Conservation (phyloP, 2,888 invertebrate genomes). For the Chaetogeoica ovagalla region DNA sequence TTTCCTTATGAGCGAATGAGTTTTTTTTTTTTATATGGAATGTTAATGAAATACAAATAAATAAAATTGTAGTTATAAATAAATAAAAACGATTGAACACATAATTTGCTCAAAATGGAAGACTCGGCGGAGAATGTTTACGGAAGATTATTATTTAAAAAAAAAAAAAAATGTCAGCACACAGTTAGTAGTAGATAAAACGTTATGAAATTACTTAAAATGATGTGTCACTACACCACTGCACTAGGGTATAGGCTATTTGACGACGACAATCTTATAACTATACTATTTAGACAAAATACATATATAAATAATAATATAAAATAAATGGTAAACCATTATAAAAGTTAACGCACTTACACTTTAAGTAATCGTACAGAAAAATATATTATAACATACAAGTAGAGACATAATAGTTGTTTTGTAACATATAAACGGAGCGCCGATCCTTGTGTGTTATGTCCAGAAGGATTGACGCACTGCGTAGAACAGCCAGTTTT, state of each 20-base stretch:
- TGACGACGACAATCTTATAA: constrained; percentile 20
- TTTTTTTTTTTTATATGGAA: constrained; percentile 28
- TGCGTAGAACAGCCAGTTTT: no score
- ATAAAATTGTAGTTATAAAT: constrained; percentile 25
- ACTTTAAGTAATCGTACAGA: constrained; percentile 18
- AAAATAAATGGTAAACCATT: not conserved
- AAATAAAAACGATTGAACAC: constrained; percentile 38
- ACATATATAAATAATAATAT: constrained; percentile 1
- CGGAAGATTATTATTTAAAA: not conserved
- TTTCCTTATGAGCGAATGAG: constrained; percentile 4
- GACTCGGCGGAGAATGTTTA: constrained; percentile 26
- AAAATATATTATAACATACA: constrained; percentile 10
- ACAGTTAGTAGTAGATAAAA: not conserved
- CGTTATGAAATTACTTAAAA: constrained; percentile 7
- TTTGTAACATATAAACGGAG: not conserved
- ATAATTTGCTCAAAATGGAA: constrained; percentile 50
- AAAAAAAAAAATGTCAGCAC: not conserved
- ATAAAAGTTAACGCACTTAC: constrained; percentile 3
- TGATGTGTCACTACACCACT: not conserved
- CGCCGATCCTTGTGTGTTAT: no score
- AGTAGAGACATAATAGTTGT: not conserved
- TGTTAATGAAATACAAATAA: constrained; percentile 26
- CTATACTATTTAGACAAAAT: constrained; percentile 2
- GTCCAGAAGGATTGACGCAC: not conserved
- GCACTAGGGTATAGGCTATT: not conserved